phyloP scores from a whole-genome alignment of 2,888 invertebrate species.

The Trissolcus brochymenae region DNA sequence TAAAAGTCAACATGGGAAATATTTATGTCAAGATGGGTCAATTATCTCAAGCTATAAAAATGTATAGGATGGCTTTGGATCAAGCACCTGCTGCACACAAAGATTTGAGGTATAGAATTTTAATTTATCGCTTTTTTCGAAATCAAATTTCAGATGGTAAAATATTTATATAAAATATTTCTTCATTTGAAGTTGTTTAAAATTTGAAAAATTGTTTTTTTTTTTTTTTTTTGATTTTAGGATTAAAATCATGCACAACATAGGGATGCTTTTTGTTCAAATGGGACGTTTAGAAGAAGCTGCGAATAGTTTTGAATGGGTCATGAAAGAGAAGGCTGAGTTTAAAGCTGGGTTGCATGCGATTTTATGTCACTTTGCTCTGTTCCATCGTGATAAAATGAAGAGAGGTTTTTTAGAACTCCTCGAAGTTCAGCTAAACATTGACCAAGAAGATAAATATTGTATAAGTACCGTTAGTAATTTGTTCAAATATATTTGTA shows the following conservation, averaged over 20 bases:
- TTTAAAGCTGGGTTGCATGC: slow-evolving; percentile 92
- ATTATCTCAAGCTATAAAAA: slow-evolving; percentile 95
- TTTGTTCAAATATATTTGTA: not conserved
- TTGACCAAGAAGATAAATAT: slow-evolving; percentile 85
- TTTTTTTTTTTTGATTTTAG: slow-evolving; percentile 78
- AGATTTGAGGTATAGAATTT: slow-evolving; percentile 83
- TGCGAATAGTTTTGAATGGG: slow-evolving; percentile 96
- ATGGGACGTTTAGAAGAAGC: slow-evolving; percentile 98
- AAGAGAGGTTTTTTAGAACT: slow-evolving; percentile 93
- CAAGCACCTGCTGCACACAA: slow-evolving; percentile 96
- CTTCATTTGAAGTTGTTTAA: not conserved
- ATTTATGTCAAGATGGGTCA: slow-evolving; percentile 96
- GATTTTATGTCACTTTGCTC: slow-evolving; percentile 90
- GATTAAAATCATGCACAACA: slow-evolving; percentile 98
- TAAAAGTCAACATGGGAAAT: slow-evolving; percentile 99
- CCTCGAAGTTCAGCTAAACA: slow-evolving; percentile 89
- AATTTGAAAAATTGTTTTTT: not conserved
- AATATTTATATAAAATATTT: too few relatives aligned
- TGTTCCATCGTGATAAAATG: slow-evolving; percentile 95
- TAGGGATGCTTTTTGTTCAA: slow-evolving; percentile 94
- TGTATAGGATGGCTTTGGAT: slow-evolving; percentile 98
- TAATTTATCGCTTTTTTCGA: not conserved
- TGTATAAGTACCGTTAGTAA: slow-evolving; percentile 69
- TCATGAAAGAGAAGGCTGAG: slow-evolving; percentile 96
- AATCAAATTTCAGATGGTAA: not conserved